phyloP scores from a whole-genome alignment of 2,797 vertebrate genomes.

The Agapornis canus region DNA sequence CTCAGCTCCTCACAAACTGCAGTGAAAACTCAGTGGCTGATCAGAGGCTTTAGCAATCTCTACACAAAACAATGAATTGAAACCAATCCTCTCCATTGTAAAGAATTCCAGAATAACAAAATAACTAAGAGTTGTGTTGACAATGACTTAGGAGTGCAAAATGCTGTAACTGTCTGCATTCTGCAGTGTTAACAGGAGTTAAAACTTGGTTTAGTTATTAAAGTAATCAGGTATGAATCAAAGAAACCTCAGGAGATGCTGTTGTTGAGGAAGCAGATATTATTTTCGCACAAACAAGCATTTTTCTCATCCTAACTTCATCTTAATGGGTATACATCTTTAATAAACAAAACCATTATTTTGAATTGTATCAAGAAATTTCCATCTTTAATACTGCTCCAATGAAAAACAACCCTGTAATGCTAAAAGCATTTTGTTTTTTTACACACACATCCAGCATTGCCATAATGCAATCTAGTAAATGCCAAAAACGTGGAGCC shows the following conservation, averaged over 20 bases:
- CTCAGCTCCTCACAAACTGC: background rate
- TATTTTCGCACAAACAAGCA: slow-evolving; percentile 50
- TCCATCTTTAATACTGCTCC: background rate
- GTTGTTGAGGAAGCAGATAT: slow-evolving; percentile 25
- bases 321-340: slow-evolving; percentile 10
- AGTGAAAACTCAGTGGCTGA: background rate
- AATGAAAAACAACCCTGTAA: slow-evolving; percentile 26
- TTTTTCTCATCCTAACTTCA: slow-evolving; percentile 25
- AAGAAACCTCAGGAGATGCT: slow-evolving; percentile 34
- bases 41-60: background rate
- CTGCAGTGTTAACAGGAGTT: background rate
- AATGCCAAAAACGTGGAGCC: slow-evolving; percentile 54
- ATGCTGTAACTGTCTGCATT: background rate
- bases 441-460: background rate
- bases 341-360: slow-evolving; percentile 47
- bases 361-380: slow-evolving; percentile 31
- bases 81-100: background rate
- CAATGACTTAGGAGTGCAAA: background rate
- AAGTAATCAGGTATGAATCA: slow-evolving; percentile 39
- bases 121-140: background rate
- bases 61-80: background rate
- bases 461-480: slow-evolving; percentile 31
- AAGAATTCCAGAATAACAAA: background rate
- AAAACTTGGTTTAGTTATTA: slow-evolving; percentile 33
- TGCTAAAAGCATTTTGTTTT: background rate